Conservation (phyloP, 1,140 invertebrate species). For the Heliconius eleuchia region DNA sequence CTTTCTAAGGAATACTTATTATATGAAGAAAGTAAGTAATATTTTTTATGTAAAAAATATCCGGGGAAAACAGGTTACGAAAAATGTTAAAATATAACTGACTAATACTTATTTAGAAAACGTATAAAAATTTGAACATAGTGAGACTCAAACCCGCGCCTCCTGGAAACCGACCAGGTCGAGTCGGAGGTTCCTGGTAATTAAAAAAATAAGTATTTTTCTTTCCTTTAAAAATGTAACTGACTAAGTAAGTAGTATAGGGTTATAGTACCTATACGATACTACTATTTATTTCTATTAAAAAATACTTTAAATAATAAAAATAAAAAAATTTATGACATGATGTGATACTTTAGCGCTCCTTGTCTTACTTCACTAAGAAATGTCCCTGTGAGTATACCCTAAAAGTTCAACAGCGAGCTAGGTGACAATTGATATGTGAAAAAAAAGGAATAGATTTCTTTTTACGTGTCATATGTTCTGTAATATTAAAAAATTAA, state of each 20-base stretch:
- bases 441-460: background rate
- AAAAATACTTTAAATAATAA: too few relatives aligned
- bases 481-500: background rate
- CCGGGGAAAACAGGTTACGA: too few relatives aligned
- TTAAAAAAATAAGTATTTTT: too few relatives aligned
- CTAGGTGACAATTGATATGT: constrained; percentile 4
- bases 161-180: too few relatives aligned
- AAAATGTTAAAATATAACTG: too few relatives aligned
- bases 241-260: background rate
- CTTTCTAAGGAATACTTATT: background rate
- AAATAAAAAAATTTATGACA: too few relatives aligned
- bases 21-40: background rate
- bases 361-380: background rate
- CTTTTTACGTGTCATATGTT: background rate
- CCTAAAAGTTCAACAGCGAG: background rate
- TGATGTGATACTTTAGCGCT: background rate
- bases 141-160: too few relatives aligned
- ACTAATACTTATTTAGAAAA: background rate
- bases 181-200: too few relatives aligned
- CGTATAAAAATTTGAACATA: too few relatives aligned
- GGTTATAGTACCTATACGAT: too few relatives aligned
- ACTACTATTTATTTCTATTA: too few relatives aligned
- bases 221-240: too few relatives aligned
- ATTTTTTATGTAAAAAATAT: background rate
- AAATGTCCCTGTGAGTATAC: background rate